Base-by-base conservation (phyloP, 1,140 invertebrate species). In the Chrysopa pallens region DNA sequence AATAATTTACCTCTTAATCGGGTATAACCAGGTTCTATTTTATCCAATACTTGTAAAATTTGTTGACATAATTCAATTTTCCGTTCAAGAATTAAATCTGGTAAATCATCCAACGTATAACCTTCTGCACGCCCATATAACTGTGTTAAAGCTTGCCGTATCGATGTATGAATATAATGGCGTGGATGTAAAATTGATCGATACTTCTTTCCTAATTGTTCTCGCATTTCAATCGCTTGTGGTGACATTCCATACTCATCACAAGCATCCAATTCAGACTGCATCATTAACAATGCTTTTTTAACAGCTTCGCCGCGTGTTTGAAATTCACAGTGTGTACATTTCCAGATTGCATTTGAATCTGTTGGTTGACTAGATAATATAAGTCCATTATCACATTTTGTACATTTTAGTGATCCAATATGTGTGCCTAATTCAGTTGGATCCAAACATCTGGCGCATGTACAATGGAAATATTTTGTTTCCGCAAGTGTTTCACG, bases 381-480 rank as follows among this genome's bases (percentile, higher is more conserved):
- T 11, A 84, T 65, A 14, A 76, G 59, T 1, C 81, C 81, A 48
- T 75, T 74, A 23, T 75, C 72, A 54, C 83, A 86, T 55, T 79
- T 74, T 33, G 64, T 74, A 51, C 82, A 87, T 50, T 80, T 83
- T 0, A 87, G 52, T 0, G 80, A 76, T 41, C 81, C 81, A 46
- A 82, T 65, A 53, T 84, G 73, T 0, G 82, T 82, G 8, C 73
- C 75, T 13, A 85, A 56, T 54, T 88, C 84, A 0, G 74, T 78
- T 6, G 80, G 75, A 58, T 86, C 82, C 0, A 67, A 61, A 52
- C 84, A 89, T 38, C 84, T 68, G 13, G 60, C 46, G 49, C 84
- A 87, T 29, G 65, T 66, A 52, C 84, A 87, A 6, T 68, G 64
- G 54, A 89, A 89, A 56, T 80, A 78, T 63, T 88, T 86, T 14